Percentiles rank a stretch among this genome's conserved stretches.
phyloP scores from a whole-genome alignment of 2,888 invertebrate species.

The Hyppa rectilinea region DNA sequence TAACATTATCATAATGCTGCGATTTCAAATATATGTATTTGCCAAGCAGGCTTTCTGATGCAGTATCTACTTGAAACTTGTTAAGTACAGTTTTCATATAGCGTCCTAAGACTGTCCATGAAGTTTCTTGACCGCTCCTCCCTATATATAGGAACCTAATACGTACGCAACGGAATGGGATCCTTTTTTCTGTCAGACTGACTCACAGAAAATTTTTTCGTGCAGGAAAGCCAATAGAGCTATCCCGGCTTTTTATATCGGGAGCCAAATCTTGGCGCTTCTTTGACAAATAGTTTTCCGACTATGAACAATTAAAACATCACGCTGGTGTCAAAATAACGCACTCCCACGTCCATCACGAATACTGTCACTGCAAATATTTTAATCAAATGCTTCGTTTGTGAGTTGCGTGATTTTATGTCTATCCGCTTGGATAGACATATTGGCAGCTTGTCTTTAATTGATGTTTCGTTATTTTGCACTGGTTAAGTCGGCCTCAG shows the following conservation, averaged over 20 bases:
- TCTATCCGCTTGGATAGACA: slow-evolving; percentile 31
- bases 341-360: slow-evolving; percentile 36
- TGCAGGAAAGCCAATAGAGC: neutral
- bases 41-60: neutral
- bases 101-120: neutral
- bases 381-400: slow-evolving; percentile 34
- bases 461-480: slow-evolving; percentile 47
- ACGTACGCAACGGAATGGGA: neutral
- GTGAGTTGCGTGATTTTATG: slow-evolving; percentile 43
- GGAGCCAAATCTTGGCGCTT: too few species aligned
- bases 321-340: slow-evolving; percentile 20
- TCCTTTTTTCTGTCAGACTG: neutral
- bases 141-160: neutral
- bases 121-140: neutral
- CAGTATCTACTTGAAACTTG: too few species aligned
- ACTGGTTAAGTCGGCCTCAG: slow-evolving; percentile 12
- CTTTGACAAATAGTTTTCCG: neutral
- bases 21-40: neutral
- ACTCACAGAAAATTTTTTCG: neutral
- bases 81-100: neutral
- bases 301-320: neutral
- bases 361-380: slow-evolving; percentile 55
- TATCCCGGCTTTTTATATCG: neutral
- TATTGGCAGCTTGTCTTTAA: slow-evolving; percentile 42
- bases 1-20: neutral